These are phyloP conservation scores for Ceriagrion tenellum DNA, from an alignment of 2,888 invertebrate genomes.

Conservation along the genomic window DNA sequence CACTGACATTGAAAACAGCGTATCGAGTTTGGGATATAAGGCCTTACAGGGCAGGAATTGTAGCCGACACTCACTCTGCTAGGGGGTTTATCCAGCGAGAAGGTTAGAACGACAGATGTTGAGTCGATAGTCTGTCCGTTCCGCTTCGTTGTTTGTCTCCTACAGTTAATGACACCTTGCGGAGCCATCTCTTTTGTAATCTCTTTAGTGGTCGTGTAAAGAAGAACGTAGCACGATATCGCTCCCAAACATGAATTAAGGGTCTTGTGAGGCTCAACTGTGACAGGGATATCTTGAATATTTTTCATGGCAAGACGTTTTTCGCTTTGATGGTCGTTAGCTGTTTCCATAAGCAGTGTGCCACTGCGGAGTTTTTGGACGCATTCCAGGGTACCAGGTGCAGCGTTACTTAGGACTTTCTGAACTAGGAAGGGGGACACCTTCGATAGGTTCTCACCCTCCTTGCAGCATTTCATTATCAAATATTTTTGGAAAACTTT, in stretches of 20 bases:
- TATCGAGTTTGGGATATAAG: not conserved
- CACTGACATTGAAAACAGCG: too few relatives aligned
- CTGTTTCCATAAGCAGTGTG: not conserved
- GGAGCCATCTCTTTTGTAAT: too few relatives aligned
- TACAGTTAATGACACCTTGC: too few relatives aligned
- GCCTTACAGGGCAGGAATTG: not conserved
- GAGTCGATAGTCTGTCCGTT: not conserved
- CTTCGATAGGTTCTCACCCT: not conserved
- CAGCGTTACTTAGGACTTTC: too few relatives aligned
- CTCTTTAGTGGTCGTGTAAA: too few relatives aligned
- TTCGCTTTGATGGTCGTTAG: not conserved
- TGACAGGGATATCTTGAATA: not conserved
- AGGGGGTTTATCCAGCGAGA: not conserved
- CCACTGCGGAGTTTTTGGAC: not conserved
- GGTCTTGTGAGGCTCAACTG: not conserved
- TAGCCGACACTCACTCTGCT: not conserved
- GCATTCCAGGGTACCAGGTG: not conserved
- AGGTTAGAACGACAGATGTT: not conserved
- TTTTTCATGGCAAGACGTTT: not conserved
- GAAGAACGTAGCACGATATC: not conserved
- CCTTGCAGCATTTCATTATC: not conserved
- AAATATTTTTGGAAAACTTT: not conserved
- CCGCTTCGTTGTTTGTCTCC: too few relatives aligned
- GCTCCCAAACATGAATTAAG: not conserved
- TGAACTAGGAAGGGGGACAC: conserved; percentile 24